phyloP scores from a whole-genome alignment of 2,888 invertebrate species.

The Nomada ferruginata region DNA sequence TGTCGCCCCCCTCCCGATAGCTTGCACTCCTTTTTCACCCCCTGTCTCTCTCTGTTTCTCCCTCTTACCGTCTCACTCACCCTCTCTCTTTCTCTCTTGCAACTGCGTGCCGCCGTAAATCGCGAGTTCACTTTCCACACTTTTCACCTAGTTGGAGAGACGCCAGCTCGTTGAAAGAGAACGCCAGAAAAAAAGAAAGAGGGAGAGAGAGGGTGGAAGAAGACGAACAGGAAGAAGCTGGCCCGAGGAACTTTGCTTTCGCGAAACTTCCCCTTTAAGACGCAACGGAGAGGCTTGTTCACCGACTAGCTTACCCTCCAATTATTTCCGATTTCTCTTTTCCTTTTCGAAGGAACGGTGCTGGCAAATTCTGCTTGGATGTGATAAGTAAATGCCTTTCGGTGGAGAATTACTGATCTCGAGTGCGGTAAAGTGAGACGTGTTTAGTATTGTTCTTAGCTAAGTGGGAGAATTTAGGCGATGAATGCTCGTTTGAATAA shows the following conservation, averaged over 20 bases:
- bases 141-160: constrained; percentile 83
- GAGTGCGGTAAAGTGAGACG: background rate
- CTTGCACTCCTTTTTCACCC: constrained; percentile 38
- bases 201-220: constrained; percentile 13
- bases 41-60: constrained; percentile 35
- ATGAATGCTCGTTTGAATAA: too few species aligned
- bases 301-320: constrained; percentile 42
- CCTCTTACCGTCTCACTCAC: constrained; percentile 37
- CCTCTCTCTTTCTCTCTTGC: constrained; percentile 39
- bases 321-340: constrained; percentile 54
- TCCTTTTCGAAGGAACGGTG: constrained; percentile 1
- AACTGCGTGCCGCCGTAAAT: constrained; percentile 76
- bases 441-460: background rate
- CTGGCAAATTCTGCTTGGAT: constrained; percentile 15
- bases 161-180: constrained; percentile 73
- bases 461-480: too few species aligned
- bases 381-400: constrained; percentile 12
- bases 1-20: constrained; percentile 29
- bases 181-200: constrained; percentile 49
- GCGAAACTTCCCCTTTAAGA: constrained; percentile 81
- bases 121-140: constrained; percentile 83
- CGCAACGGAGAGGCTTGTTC: constrained; percentile 16
- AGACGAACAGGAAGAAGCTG: constrained; percentile 55
- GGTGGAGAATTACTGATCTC: background rate
- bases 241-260: constrained; percentile 78